A percentile compares a stretch with the other conserved stretches of the same genome.
Evolutionary conservation across 2,888 invertebrate species (phyloP).

Genomic region (Gandaritis pyraliata): DNA sequence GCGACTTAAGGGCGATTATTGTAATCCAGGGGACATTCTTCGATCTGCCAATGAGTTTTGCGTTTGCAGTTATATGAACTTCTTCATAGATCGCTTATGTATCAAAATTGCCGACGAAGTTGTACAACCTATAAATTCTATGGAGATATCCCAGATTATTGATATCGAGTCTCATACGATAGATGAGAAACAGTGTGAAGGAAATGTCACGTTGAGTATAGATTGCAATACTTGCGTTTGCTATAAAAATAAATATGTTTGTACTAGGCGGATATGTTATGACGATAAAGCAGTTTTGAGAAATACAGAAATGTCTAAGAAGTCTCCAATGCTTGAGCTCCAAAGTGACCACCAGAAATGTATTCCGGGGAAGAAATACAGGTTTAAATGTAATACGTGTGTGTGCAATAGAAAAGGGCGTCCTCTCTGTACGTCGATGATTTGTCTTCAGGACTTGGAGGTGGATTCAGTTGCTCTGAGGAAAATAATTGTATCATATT

Average conservation of each 20-base stretch:
- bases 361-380: conserved; percentile 53
- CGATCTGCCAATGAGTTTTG: conserved; percentile 54
- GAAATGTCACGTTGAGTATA: conserved; percentile 37
- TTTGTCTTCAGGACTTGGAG: conserved; percentile 51
- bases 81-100: conserved; percentile 59
- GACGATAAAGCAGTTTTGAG: conserved; percentile 28
- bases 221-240: conserved; percentile 62
- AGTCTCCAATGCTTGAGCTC: conserved; percentile 43
- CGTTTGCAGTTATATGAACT: conserved; percentile 56
- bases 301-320: not conserved
- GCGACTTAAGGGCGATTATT: conserved; percentile 52
- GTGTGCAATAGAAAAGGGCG: conserved; percentile 46
- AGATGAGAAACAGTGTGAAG: conserved; percentile 25
- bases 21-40: conserved; percentile 55
- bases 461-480: conserved; percentile 38
- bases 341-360: conserved; percentile 44
- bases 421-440: conserved; percentile 57
- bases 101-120: conserved; percentile 39
- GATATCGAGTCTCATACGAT: conserved; percentile 39
- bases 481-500: conserved; percentile 19
- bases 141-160: conserved; percentile 42
- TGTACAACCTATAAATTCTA: conserved; percentile 45
- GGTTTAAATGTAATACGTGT: conserved; percentile 59
- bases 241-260: conserved; percentile 35
- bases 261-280: conserved; percentile 24